Evolutionary conservation across 2,888 invertebrate genomes (phyloP).

Genomic region (Arrhopalites spinosus): DNA sequence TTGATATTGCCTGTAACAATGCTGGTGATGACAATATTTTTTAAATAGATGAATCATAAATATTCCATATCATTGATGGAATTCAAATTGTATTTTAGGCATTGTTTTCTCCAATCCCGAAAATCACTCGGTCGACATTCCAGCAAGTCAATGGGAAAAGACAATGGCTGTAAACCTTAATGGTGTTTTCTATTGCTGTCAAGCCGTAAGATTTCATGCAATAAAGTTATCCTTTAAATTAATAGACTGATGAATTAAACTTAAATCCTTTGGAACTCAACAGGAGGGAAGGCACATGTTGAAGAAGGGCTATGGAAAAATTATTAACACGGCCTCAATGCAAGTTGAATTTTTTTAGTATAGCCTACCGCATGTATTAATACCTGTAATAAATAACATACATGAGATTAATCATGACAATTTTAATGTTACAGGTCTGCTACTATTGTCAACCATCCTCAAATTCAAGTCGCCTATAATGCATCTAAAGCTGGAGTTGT

Average conservation of each 20-base stretch:
- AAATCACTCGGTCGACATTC: conserved; percentile 47
- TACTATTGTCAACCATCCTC: conserved; percentile 53
- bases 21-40: too few species aligned
- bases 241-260: too few species aligned
- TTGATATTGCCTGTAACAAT: conserved; percentile 54
- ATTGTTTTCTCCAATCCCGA: conserved; percentile 46
- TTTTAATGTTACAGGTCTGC: conserved; percentile 44
- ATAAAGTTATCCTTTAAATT: too few species aligned
- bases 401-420: too few species aligned
- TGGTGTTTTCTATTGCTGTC: conserved; percentile 55
- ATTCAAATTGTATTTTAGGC: too few species aligned
- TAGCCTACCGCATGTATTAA: too few species aligned
- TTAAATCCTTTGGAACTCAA: too few species aligned
- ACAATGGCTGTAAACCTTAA: conserved; percentile 54
- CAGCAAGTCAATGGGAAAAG: conserved; percentile 52
- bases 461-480: conserved; percentile 54
- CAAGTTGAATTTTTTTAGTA: too few species aligned
- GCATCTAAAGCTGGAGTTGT: conserved; percentile 50
- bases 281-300: conserved; percentile 53
- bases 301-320: conserved; percentile 53
- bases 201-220: conserved; percentile 41
- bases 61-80: too few species aligned
- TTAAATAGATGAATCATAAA: too few species aligned
- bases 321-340: conserved; percentile 56
- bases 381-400: too few species aligned